phyloP scores from a whole-genome alignment of 2,888 invertebrate species.

The Bombyx huttoni region DNA sequence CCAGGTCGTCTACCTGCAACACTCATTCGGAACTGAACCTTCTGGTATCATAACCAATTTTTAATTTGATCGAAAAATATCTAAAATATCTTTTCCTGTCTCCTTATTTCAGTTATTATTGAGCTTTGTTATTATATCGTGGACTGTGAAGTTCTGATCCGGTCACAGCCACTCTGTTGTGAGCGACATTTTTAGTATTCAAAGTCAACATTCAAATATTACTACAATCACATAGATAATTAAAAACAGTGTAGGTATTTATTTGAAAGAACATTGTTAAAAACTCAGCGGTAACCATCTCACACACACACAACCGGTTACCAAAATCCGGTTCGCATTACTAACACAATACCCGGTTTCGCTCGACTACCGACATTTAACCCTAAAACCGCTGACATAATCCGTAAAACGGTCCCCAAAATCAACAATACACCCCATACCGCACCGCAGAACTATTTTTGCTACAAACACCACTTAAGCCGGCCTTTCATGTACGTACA shows the following conservation, averaged over 20 bases:
- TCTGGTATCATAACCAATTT: background rate
- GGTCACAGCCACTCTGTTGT: no score
- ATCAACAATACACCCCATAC: constrained; percentile 1
- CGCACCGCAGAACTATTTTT: constrained; percentile 6
- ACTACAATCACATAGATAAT: no score
- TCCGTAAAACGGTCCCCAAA: background rate
- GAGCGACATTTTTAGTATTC: no score
- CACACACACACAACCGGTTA: background rate
- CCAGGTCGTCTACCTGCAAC: background rate
- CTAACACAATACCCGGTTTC: background rate
- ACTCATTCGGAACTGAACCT: background rate
- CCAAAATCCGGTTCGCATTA: background rate
- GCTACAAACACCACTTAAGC: constrained; percentile 9
- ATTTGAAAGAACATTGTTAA: no score
- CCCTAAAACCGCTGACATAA: constrained; percentile 1
- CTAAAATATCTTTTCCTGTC: background rate
- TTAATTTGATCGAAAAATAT: background rate
- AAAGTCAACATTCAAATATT: no score
- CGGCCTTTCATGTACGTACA: constrained; percentile 2
- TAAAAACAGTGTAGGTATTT: no score
- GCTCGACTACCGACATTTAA: background rate
- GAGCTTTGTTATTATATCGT: no score
- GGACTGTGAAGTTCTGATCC: no score
- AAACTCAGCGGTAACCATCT: background rate
- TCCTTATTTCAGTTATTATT: background rate